Conservation (phyloP, 2,888 invertebrate genomes). For the Lepidocyrtinus sp. region DNA sequence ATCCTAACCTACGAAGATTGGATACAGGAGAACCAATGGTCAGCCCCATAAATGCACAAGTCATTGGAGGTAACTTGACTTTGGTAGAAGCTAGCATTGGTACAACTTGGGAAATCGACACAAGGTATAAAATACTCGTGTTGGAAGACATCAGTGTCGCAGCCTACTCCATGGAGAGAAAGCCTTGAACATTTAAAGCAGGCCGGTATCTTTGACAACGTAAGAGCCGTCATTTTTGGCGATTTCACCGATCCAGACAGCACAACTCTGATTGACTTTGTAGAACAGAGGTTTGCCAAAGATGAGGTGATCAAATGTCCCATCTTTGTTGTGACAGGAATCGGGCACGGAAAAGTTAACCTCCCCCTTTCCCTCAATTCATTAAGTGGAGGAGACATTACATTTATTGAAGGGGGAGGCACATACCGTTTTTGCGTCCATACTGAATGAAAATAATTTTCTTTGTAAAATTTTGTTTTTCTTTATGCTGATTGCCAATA, state of each 20-base stretch:
- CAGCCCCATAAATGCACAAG: constrained; percentile 24
- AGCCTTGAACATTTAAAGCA: constrained; percentile 59
- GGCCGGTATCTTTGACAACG: constrained; percentile 46
- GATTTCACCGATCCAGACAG: constrained; percentile 58
- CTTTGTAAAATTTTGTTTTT: too few relatives aligned
- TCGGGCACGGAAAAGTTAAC: constrained; percentile 57
- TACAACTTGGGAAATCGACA: constrained; percentile 54
- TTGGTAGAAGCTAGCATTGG: constrained; percentile 54
- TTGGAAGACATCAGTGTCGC: constrained; percentile 61
- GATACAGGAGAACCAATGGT: constrained; percentile 29
- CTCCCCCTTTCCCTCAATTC: constrained; percentile 58
- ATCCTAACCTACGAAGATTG: constrained; percentile 43
- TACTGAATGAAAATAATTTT: constrained; percentile 4
- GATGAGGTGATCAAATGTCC: constrained; percentile 44
- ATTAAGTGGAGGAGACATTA: constrained; percentile 40
- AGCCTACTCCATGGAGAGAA: constrained; percentile 56
- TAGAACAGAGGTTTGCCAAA: constrained; percentile 45
- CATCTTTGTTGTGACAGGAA: constrained; percentile 48
- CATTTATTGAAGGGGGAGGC: background rate
- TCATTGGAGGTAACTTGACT: constrained; percentile 59
- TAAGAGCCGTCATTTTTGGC: constrained; percentile 57
- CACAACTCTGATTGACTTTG: constrained; percentile 40
- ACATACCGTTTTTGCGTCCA: constrained; percentile 30
- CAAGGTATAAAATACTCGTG: constrained; percentile 42
- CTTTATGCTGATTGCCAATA: too few relatives aligned